These are phyloP conservation scores for Drosophila meridiana DNA, from an alignment of 2,888 invertebrate genomes.

Conservation along the genomic window DNA sequence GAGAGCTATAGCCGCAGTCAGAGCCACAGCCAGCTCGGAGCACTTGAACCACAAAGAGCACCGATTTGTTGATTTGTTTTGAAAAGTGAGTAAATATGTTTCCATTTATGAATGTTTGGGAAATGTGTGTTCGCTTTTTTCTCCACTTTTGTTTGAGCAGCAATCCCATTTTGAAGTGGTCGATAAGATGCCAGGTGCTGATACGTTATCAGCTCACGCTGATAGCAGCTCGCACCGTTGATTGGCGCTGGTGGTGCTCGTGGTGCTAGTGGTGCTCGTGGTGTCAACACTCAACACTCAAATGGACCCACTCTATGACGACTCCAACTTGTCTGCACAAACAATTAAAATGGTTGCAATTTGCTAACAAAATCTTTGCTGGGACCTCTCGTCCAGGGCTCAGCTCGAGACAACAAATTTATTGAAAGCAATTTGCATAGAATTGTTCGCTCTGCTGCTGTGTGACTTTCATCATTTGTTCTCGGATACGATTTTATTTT, in stretches of 20 bases:
- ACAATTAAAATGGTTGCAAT: conserved; percentile 62
- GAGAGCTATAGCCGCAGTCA: not conserved
- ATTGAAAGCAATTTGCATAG: conserved; percentile 82
- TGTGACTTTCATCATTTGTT: conserved; percentile 70
- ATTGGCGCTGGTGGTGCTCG: conserved; percentile 46
- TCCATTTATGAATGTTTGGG: conserved; percentile 82
- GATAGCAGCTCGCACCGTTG: conserved; percentile 57
- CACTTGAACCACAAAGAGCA: conserved; percentile 79
- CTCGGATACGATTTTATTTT: conserved; percentile 76
- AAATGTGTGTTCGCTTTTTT: conserved; percentile 56
- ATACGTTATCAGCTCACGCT: conserved; percentile 61
- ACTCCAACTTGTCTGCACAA: conserved; percentile 61
- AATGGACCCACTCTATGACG: conserved; percentile 16
- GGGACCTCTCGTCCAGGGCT: conserved; percentile 8
- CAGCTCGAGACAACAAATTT: conserved; percentile 74
- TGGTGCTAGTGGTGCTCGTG: conserved; percentile 5
- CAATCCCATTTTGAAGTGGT: conserved; percentile 79
- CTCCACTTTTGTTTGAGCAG: conserved; percentile 67
- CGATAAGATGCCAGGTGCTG: conserved; percentile 79
- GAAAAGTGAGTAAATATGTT: conserved; percentile 82
- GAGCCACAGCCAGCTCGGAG: conserved; percentile 16
- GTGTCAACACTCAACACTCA: conserved; percentile 7
- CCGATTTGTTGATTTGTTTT: conserved; percentile 82
- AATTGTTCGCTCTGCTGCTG: conserved; percentile 57
- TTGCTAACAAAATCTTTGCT: conserved; percentile 66